These are phyloP conservation scores for Zeugodacus cucurbitae DNA, from an alignment of 1,140 invertebrate genomes.

Conservation along the genomic window DNA sequence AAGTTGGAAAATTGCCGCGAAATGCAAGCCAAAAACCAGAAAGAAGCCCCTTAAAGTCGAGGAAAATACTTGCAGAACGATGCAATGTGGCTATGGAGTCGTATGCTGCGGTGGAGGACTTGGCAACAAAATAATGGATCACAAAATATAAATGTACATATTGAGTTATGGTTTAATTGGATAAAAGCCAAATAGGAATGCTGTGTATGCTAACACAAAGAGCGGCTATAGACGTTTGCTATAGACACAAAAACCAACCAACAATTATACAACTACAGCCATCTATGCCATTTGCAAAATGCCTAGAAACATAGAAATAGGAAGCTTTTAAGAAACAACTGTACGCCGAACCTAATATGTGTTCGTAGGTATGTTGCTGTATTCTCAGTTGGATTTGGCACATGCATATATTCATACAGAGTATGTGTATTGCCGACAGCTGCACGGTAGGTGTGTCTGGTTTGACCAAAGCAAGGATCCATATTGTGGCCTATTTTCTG, in stretches of 20 bases:
- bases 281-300: background rate
- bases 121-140: constrained; percentile 32
- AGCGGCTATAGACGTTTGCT: background rate
- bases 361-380: background rate
- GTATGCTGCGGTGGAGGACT: background rate
- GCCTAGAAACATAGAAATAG: background rate
- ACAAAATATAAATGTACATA: constrained; percentile 40
- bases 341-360: background rate
- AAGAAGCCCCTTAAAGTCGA: background rate
- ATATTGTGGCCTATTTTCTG: background rate
- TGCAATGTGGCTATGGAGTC: background rate
- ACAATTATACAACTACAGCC: background rate
- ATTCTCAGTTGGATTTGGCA: background rate
- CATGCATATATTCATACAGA: background rate
- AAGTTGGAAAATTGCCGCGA: constrained; percentile 11
- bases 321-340: background rate
- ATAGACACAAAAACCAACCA: background rate
- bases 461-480: background rate
- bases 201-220: background rate
- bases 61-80: background rate
- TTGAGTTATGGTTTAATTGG: constrained; percentile 42
- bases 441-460: background rate
- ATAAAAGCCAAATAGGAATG: constrained; percentile 39
- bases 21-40: background rate
- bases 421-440: background rate